These are phyloP conservation scores for Merluccius polli DNA, from an alignment of 2,797 vertebrate species.

Conservation along the genomic window DNA sequence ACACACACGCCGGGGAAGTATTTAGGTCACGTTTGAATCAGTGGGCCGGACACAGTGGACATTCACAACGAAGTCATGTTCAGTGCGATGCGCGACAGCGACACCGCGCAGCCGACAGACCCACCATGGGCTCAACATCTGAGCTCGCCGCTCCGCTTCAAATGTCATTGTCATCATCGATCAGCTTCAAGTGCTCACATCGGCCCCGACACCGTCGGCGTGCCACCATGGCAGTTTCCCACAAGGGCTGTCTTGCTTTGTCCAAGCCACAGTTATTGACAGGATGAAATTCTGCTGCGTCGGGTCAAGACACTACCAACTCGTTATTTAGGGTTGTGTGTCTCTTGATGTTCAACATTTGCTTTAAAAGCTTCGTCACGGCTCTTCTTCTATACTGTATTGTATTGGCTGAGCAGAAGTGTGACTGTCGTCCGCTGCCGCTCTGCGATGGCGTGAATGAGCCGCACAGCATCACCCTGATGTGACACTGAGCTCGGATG, in stretches of 20 bases:
- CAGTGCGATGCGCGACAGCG: not conserved
- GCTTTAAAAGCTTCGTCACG: too few relatives aligned
- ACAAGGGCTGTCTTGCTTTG: not conserved
- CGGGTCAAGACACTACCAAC: too few relatives aligned
- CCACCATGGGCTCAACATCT: not conserved
- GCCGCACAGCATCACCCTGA: not conserved
- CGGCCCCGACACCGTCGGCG: not conserved
- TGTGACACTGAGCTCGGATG: not conserved
- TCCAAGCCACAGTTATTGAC: not conserved
- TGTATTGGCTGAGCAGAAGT: not conserved
- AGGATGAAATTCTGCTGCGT: not conserved
- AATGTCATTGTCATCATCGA: not conserved
- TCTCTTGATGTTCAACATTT: too few relatives aligned
- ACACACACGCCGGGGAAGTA: not conserved
- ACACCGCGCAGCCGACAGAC: not conserved
- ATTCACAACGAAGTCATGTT: not conserved
- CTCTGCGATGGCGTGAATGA: not conserved
- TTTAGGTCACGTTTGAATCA: constrained; percentile 1
- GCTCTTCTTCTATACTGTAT: too few relatives aligned
- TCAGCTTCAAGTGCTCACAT: not conserved
- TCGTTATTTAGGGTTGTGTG: too few relatives aligned
- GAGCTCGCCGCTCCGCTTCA: not conserved
- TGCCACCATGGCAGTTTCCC: not conserved
- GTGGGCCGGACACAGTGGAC: not conserved
- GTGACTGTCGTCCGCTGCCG: not conserved